phyloP scores from a whole-genome alignment of 2,797 vertebrate genomes.

The Acestrorhynchus altus region DNA sequence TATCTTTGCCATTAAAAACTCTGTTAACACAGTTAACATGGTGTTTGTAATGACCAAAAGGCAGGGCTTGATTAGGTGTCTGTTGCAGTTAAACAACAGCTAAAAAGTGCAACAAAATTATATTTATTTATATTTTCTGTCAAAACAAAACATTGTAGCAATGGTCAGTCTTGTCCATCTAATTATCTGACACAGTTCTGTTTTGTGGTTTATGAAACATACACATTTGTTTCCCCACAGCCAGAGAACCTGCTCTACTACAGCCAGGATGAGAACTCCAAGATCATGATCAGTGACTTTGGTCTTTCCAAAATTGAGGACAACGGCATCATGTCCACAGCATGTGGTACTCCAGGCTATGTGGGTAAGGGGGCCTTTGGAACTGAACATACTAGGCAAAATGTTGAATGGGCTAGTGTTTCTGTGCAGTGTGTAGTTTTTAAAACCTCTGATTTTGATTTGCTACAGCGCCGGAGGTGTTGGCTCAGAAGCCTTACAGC shows the following conservation, averaged over 20 bases:
- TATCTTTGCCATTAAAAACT: too few relatives aligned
- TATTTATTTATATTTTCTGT: too few relatives aligned
- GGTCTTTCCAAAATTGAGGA: slow-evolving; percentile 96
- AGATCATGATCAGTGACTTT: slow-evolving; percentile 98
- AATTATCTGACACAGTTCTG: too few relatives aligned
- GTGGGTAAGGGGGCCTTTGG: slow-evolving; percentile 81
- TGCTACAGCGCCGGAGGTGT: slow-evolving; percentile 90
- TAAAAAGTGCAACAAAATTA: too few relatives aligned
- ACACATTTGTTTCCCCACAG: neutral
- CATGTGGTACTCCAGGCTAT: slow-evolving; percentile 96
- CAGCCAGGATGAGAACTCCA: slow-evolving; percentile 75
- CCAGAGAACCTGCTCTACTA: slow-evolving; percentile 14
- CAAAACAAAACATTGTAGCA: too few relatives aligned
- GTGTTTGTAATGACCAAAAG: too few relatives aligned
- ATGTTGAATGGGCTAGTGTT: neutral
- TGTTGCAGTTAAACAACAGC: too few relatives aligned
- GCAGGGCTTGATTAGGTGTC: too few relatives aligned
- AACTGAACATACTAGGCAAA: neutral
- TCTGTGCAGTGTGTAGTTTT: neutral
- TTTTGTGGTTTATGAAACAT: too few relatives aligned
- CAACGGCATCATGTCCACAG: slow-evolving; percentile 93
- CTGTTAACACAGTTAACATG: too few relatives aligned
- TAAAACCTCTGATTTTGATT: neutral
- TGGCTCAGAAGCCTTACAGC: slow-evolving; percentile 67
- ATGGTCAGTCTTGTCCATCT: too few relatives aligned